phyloP scores from a whole-genome alignment of 2,113 vertebrate genomes.

The Chascanopsetta lugubris region DNA sequence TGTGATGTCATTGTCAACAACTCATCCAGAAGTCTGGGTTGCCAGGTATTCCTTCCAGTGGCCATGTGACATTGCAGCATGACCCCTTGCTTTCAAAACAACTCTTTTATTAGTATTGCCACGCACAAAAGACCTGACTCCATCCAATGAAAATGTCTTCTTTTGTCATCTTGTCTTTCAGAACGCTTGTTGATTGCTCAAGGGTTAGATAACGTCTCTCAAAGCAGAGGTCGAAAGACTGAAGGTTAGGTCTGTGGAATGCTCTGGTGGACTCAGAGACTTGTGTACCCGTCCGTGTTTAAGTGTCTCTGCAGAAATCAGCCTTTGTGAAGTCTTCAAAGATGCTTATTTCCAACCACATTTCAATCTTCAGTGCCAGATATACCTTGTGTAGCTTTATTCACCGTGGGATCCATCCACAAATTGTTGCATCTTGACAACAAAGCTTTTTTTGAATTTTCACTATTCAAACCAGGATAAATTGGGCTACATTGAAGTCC shows the following conservation, averaged over 20 bases:
- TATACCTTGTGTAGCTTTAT: background rate
- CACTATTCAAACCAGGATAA: too few species aligned
- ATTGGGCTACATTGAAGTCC: too few species aligned
- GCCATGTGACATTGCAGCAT: too few species aligned
- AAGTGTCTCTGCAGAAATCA: background rate
- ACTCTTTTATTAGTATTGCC: too few species aligned
- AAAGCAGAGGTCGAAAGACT: background rate
- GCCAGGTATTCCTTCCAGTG: too few species aligned
- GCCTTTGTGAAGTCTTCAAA: conserved; percentile 13
- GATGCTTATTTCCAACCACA: too few species aligned
- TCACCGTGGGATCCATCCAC: background rate
- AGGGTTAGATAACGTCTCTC: background rate
- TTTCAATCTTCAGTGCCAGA: background rate
- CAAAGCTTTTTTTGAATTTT: too few species aligned
- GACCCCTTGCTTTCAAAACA: too few species aligned
- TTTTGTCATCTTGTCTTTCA: background rate
- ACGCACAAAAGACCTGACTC: too few species aligned
- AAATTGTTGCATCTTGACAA: too few species aligned
- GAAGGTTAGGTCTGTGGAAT: background rate
- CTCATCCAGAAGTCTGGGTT: too few species aligned
- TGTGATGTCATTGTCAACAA: too few species aligned
- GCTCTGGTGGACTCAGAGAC: background rate
- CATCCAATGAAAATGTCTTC: background rate
- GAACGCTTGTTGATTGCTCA: background rate
- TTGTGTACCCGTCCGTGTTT: conserved; percentile 3